Evolutionary conservation across 2,888 invertebrate genomes (phyloP), one percentile per base, ranked within the genome.

Genomic region (Tenthredo mesomela): DNA sequence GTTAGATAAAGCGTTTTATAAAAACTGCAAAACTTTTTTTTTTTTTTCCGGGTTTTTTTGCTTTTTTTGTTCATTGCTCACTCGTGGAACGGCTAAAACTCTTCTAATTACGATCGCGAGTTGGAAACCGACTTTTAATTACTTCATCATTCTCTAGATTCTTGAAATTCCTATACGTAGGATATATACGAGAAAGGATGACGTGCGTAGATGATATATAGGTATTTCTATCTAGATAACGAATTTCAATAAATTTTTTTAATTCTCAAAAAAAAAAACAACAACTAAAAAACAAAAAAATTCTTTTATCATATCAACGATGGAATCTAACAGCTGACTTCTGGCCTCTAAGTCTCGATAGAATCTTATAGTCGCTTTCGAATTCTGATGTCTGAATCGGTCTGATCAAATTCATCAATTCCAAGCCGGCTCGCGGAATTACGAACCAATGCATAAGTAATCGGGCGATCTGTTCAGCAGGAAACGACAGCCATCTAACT

Each of bases 371-470:
- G 29, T 77, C 77, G 3, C 9, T n/a, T 18, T 29, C 54, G 33
- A 33, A n/a, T 54, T n/a, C 50, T 33, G 77, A 54, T 54, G 77
- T 77, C 77, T 77, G 77, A 77, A 77, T 77, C 77, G 54, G 77
- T 54, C 77, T 77, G 77, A 77, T 77, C 33, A 77, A 77, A 77
- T 77, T 77, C 77, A 77, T 77, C 77, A 77, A 77, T 77, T 77
- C 77, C 50, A 29, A 77, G 18, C 54, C 77, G 50, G 77, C 50
- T 54, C 47, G n/a, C 54, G 77, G 50, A 29, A 77, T 54, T 54
- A 50, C 50, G 54, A 77, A 29, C 29, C 54, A 77, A 29, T 77
- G 77, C 77, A 77, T 77, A 77, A 77, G 77, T 77, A 77, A 77
- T 77, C 50, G 77, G 9, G 54, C 77, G 47, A 77, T 77, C 54